Evolutionary conservation across 2,888 invertebrate species (phyloP), one percentile per base, ranked within the genome.

Genomic region (Yponomeuta malinellus): DNA sequence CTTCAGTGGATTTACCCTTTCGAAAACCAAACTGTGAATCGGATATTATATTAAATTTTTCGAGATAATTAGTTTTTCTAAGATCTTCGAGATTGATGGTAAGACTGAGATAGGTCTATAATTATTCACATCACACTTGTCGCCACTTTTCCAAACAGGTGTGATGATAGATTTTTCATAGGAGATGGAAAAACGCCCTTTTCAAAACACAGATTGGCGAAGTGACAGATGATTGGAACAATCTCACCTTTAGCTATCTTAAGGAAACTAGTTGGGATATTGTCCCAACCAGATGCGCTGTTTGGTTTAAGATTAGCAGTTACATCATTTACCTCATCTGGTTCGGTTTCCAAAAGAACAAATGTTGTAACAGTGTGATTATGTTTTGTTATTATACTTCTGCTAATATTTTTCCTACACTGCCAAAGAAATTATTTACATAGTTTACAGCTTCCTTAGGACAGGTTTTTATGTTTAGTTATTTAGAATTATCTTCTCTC

Each of bases 101-200:
- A 23, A 23, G 23, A 23, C 23, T 23, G 23, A 23, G 23, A 23
- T 23, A 23, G 23, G 23, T 23, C 23, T 23, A 23, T 23, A 23
- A 23, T 23, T 23, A 23, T 23, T 23, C 23, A 23, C 23, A 23
- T 23, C 23, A 23, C 23, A 23, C 23, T 23, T 23, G 23, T 23
- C 23, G 23, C 23, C 23, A 23, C 23, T 23, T 23, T 23, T 23
- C 23, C 23, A 23, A 23, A 63, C 63, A 5, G 63, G 73, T 79
- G 63, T 63, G 6, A 63, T 63, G 23, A 63, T 63, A 63, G 63
- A 15, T 63, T 6, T 23, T 63, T 63, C 9, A 63, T 5, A 15
- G 23, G 63, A 6, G 63, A 10, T 63, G n/a, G 63, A 15, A 63
- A 63, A 63, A 63, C 23, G 23, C 63, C 4, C 15, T 63, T 23